Conservation (phyloP, 2,113 vertebrate species). For the Triplophysa tibetana region DNA sequence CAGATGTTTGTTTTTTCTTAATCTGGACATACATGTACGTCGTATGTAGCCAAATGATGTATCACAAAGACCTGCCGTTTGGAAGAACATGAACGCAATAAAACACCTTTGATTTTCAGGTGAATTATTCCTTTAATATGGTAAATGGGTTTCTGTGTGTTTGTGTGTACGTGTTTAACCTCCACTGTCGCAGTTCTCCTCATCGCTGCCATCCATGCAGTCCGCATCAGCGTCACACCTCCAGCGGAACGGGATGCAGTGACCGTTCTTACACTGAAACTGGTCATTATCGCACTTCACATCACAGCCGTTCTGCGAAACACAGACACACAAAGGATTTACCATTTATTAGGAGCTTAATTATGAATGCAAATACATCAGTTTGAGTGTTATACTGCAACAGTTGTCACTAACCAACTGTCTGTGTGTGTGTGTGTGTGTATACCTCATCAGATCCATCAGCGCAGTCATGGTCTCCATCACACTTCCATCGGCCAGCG, state of each 20-base stretch:
- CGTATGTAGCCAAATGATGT: no score
- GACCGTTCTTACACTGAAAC: conserved; percentile 93
- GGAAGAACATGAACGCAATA: no score
- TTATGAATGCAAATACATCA: not conserved
- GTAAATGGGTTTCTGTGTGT: not conserved
- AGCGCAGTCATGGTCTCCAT: conserved; percentile 93
- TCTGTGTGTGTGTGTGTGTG: not conserved
- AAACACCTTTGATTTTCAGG: no score
- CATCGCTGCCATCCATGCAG: conserved; percentile 93
- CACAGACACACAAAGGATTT: conserved; percentile 41
- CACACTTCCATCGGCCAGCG: conserved; percentile 94
- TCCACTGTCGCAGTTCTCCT: conserved; percentile 86
- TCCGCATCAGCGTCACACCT: conserved; percentile 89
- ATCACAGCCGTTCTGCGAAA: conserved; percentile 85
- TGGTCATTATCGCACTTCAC: conserved; percentile 92
- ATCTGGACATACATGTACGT: no score
- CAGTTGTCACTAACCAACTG: not conserved
- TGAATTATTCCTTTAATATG: not conserved
- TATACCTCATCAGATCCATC: conserved; percentile 92
- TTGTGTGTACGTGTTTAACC: conserved; percentile 66
- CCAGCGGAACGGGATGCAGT: conserved; percentile 96
- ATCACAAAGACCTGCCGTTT: no score
- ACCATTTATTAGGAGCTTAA: not conserved
- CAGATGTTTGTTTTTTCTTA: no score
- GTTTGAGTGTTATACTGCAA: conserved; percentile 2